Evolutionary conservation across 1,140 invertebrate species (phyloP).

Genomic region (Zaprionus africanus): DNA sequence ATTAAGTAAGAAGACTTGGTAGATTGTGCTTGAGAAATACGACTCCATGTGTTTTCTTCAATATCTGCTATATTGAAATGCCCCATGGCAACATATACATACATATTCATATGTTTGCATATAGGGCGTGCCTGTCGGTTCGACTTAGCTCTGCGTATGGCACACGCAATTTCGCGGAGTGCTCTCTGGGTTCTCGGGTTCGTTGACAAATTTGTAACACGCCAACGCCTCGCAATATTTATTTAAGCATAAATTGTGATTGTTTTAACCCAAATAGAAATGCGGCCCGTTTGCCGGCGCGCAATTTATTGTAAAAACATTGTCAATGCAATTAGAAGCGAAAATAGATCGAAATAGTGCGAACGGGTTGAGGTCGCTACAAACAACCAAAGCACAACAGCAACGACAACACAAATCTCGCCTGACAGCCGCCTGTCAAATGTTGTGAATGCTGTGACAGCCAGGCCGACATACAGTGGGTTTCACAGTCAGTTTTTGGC

Average conservation of each 20-base stretch:
- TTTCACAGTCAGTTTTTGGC: slow-evolving; percentile 46
- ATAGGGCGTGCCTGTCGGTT: slow-evolving; percentile 59
- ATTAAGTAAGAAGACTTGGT: background rate
- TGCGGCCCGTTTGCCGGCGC: slow-evolving; percentile 39
- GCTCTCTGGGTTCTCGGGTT: background rate
- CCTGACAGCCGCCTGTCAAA: slow-evolving; percentile 71
- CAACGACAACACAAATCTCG: slow-evolving; percentile 48
- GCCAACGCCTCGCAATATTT: slow-evolving; percentile 73
- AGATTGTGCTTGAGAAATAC: background rate
- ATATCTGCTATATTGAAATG: background rate
- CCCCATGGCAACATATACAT: background rate
- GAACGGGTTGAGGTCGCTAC: slow-evolving; percentile 12
- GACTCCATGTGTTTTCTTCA: background rate
- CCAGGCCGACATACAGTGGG: slow-evolving; percentile 20
- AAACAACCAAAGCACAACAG: background rate
- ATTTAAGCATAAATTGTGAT: slow-evolving; percentile 71
- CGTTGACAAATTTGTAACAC: slow-evolving; percentile 72
- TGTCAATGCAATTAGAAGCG: slow-evolving; percentile 76
- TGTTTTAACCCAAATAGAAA: slow-evolving; percentile 73
- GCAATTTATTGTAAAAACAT: slow-evolving; percentile 83
- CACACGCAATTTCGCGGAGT: slow-evolving; percentile 18
- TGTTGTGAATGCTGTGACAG: slow-evolving; percentile 54
- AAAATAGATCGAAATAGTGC: slow-evolving; percentile 32
- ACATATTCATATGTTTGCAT: background rate
- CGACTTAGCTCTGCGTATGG: slow-evolving; percentile 51